Conservation (phyloP, 2,797 vertebrate species). For the Diplodus puntazzo region DNA sequence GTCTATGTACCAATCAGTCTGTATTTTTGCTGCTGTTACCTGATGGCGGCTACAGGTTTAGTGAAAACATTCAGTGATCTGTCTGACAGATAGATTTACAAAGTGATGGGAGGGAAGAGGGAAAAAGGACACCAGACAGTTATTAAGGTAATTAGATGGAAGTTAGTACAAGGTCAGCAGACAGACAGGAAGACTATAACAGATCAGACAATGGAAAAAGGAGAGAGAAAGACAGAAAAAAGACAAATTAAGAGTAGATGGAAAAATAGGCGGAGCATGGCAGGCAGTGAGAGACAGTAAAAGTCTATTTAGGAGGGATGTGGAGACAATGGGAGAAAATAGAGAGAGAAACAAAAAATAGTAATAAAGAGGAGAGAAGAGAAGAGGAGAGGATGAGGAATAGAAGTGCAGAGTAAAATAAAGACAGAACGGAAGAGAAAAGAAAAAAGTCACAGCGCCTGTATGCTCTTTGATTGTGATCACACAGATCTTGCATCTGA, state of each 20-base stretch:
- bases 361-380: background rate
- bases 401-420: background rate
- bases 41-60: background rate
- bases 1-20: background rate
- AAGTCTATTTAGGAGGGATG: background rate
- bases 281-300: background rate
- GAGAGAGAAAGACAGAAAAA: background rate
- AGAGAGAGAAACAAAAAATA: background rate
- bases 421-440: background rate
- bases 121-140: conserved; percentile 30
- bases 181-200: conserved; percentile 10
- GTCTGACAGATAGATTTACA: conserved; percentile 21
- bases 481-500: conserved; percentile 29
- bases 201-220: background rate
- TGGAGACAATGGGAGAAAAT: background rate
- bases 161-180: conserved; percentile 32
- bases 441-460: background rate
- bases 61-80: conserved; percentile 4
- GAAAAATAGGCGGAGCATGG: background rate
- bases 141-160: conserved; percentile 33
- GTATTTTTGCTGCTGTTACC: background rate
- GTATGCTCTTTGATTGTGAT: conserved; percentile 16
- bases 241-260: background rate
- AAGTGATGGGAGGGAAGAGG: conserved; percentile 14
- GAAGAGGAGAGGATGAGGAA: background rate